phyloP scores from a whole-genome alignment of 2,113 vertebrate genomes.

The Oncorhynchus clarkii region DNA sequence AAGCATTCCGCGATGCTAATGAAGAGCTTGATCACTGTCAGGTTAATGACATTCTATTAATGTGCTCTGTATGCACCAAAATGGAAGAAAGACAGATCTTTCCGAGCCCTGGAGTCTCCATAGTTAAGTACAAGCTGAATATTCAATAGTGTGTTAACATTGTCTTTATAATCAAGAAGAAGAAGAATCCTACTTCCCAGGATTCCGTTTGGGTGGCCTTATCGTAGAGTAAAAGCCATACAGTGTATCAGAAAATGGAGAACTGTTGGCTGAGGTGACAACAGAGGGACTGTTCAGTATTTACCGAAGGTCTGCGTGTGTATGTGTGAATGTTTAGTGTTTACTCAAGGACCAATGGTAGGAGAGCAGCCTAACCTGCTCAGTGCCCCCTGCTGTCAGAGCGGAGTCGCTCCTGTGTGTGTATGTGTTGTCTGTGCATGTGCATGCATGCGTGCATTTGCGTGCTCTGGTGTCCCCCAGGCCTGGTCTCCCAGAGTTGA shows the following conservation, averaged over 20 bases:
- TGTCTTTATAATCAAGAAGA: too few relatives aligned
- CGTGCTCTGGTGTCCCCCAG: too few relatives aligned
- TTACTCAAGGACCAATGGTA: too few relatives aligned
- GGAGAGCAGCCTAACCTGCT: not conserved
- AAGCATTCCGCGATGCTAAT: conserved; percentile 54
- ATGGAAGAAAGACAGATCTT: conserved; percentile 25
- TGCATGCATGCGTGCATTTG: too few relatives aligned
- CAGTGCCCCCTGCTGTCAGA: conserved; percentile 1
- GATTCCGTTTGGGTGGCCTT: too few relatives aligned
- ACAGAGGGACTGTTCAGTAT: not conserved
- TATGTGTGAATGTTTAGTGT: not conserved
- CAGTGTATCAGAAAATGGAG: conserved; percentile 1
- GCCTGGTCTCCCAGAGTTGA: not conserved
- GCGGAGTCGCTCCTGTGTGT: not conserved
- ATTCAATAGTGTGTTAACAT: not conserved
- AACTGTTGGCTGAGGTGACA: not conserved
- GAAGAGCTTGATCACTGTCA: conserved; percentile 61
- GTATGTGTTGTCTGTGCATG: too few relatives aligned
- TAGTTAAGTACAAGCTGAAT: not conserved
- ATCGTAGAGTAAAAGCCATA: too few relatives aligned
- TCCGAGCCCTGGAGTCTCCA: not conserved
- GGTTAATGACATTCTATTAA: conserved; percentile 51
- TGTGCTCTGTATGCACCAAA: conserved; percentile 26
- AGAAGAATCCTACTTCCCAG: too few relatives aligned
- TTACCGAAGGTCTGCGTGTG: not conserved